phyloP scores from a whole-genome alignment of 1,140 invertebrate species.

The Trachymyrmex septentrionalis region DNA sequence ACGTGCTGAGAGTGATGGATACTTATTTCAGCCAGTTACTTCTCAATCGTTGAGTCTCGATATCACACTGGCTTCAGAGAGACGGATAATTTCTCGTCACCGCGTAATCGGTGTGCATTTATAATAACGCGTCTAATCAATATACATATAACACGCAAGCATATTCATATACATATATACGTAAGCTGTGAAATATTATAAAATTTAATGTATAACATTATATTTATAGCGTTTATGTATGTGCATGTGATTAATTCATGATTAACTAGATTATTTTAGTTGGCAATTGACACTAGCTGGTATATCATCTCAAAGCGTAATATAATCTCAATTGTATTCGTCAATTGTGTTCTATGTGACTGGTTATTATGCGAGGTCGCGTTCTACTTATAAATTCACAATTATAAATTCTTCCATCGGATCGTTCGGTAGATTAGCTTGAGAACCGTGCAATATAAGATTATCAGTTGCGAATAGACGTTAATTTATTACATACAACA shows the following conservation, averaged over 20 bases:
- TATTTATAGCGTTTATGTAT: not conserved
- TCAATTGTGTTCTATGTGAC: conserved; percentile 1
- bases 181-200: not conserved
- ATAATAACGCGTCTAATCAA: conserved; percentile 22
- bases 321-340: conserved; percentile 33
- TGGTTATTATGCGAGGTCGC: conserved; percentile 35
- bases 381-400: conserved; percentile 34
- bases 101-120: conserved; percentile 48
- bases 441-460: conserved; percentile 17
- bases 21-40: conserved; percentile 64
- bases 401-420: conserved; percentile 51
- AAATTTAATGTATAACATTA: not conserved
- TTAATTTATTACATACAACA: conserved; percentile 58
- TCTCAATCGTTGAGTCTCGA: conserved; percentile 71
- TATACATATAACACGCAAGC: not conserved
- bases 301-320: conserved; percentile 18
- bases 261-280: conserved; percentile 19
- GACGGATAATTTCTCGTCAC: conserved; percentile 39
- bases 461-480: conserved; percentile 19
- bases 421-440: not conserved
- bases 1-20: conserved; percentile 77
- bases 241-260: conserved; percentile 41
- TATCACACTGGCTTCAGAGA: conserved; percentile 50
- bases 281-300: not conserved
- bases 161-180: not conserved